Conservation (phyloP, 2,888 invertebrate species). For the Linyphia triangularis region DNA sequence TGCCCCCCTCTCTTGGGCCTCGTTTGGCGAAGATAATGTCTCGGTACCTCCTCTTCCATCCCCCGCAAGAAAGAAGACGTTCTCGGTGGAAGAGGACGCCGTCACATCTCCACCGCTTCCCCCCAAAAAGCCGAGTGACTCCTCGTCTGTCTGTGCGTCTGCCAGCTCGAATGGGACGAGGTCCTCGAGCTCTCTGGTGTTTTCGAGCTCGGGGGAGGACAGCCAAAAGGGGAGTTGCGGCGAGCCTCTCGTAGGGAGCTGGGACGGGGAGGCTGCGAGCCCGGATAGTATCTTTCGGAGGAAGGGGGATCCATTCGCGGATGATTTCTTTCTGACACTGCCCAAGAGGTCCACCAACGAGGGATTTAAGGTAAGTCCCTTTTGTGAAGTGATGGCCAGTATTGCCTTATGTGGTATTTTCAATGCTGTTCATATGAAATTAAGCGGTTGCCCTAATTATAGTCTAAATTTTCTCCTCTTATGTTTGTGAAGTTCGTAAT, state of each 20-base stretch:
- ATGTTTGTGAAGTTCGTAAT: too few relatives aligned
- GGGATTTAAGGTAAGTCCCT: neutral
- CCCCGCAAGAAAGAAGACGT: neutral
- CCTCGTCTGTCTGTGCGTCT: neutral
- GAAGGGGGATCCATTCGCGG: conserved; percentile 74
- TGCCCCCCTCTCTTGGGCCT: conserved; percentile 35
- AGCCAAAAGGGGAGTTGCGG: conserved; percentile 20
- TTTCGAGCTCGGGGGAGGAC: conserved; percentile 37
- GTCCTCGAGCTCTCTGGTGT: conserved; percentile 61
- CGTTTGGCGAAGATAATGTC: neutral
- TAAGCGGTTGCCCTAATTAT: too few relatives aligned
- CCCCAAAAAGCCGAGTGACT: neutral
- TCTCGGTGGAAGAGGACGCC: neutral
- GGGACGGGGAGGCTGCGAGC: conserved; percentile 12
- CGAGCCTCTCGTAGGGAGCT: conserved; percentile 36
- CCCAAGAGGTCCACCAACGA: conserved; percentile 49
- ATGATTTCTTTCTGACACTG: conserved; percentile 71
- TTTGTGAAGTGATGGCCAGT: too few relatives aligned
- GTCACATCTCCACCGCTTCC: neutral
- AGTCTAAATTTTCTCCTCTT: too few relatives aligned
- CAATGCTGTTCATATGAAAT: too few relatives aligned
- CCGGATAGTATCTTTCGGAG: conserved; percentile 72
- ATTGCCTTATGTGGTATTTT: too few relatives aligned
- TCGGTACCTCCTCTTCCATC: neutral
- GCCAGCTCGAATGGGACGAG: conserved; percentile 34